Evolutionary conservation across 2,888 invertebrate species (phyloP).

Genomic region (Portevinia maculata): DNA sequence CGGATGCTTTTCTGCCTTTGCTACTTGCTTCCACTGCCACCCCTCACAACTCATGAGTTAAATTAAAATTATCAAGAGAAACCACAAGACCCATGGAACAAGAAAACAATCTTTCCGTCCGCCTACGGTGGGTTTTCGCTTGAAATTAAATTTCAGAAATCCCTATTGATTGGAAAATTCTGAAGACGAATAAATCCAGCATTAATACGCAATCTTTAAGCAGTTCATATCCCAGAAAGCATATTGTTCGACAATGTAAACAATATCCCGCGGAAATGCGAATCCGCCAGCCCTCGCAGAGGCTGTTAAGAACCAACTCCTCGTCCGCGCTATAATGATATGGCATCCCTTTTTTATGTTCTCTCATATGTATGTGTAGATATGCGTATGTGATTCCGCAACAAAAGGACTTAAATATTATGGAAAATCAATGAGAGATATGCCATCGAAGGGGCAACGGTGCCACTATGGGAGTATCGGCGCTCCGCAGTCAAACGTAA

Average conservation of each 20-base stretch:
- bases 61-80: conserved; percentile 60
- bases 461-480: conserved; percentile 7
- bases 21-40: not conserved
- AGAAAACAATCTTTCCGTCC: conserved; percentile 24
- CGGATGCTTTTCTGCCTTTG: conserved; percentile 50
- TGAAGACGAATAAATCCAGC: conserved; percentile 72
- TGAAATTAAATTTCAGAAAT: conserved; percentile 73
- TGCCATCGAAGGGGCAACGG: conserved; percentile 17
- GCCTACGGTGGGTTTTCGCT: conserved; percentile 69
- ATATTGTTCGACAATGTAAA: conserved; percentile 70
- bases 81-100: conserved; percentile 48
- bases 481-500: conserved; percentile 7
- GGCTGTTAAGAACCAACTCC: conserved; percentile 35
- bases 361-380: conserved; percentile 51
- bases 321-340: conserved; percentile 11
- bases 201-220: conserved; percentile 71
- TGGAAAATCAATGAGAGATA: conserved; percentile 69
- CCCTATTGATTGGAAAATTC: conserved; percentile 74
- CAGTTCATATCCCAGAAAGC: conserved; percentile 72
- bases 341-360: conserved; percentile 59
- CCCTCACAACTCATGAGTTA: conserved; percentile 9
- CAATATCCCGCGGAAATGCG: conserved; percentile 42
- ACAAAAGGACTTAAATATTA: conserved; percentile 61
- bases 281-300: conserved; percentile 10
- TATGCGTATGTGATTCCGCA: conserved; percentile 51